These are phyloP conservation scores for Anser brachyrhynchus DNA, from an alignment of 2,113 vertebrate species.

Conservation along the genomic window DNA sequence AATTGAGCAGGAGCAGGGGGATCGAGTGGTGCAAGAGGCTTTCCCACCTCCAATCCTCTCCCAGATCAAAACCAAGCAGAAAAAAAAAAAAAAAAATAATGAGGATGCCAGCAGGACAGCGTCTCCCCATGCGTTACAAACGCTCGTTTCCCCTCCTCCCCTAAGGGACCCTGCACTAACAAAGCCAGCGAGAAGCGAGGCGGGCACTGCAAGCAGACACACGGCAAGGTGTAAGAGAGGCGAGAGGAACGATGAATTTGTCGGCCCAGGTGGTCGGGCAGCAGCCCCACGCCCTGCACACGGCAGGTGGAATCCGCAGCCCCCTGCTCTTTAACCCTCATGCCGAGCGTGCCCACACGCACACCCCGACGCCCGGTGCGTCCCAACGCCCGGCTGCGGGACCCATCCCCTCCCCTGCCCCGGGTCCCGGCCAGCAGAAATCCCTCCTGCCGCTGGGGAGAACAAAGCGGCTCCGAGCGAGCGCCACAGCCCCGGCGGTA, in stretches of 20 bases:
- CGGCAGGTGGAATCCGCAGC: no score
- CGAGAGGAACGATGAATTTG: no score
- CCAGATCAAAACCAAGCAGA: background rate
- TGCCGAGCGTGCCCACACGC: fast-evolving
- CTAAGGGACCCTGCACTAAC: fast-evolving
- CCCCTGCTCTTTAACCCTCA: background rate
- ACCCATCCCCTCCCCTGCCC: background rate
- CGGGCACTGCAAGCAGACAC: background rate
- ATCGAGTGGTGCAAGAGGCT: background rate
- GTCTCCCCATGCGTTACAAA: background rate
- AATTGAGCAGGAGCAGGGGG: background rate
- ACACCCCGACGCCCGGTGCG: no score
- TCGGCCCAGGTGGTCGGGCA: background rate
- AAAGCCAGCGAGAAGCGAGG: background rate
- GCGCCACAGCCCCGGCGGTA: background rate
- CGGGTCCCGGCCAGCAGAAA: background rate
- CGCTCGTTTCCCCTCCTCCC: background rate
- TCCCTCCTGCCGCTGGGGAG: fast-evolving
- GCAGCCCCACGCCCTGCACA: no score
- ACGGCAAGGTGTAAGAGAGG: no score
- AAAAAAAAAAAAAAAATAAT: background rate
- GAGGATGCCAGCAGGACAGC: background rate
- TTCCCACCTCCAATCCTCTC: background rate
- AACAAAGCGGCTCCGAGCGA: fast-evolving
- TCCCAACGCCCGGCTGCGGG: no score